Evolutionary conservation across 2,888 invertebrate genomes (phyloP), one percentile per base, ranked within the genome.

Genomic region (Meteorus cinctellus): DNA sequence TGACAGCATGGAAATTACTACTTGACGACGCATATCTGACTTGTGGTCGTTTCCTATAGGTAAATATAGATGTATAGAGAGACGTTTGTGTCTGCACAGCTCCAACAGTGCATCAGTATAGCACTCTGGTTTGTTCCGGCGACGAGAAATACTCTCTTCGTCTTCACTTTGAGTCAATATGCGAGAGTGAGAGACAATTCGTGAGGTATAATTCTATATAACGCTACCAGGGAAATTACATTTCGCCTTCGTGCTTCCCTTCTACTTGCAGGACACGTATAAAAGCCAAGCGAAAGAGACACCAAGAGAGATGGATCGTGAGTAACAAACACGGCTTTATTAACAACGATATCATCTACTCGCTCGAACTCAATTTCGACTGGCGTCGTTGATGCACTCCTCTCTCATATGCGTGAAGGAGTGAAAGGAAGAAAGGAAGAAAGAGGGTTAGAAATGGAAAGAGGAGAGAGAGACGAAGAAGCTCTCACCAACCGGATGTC

Each of bases 1-100:
- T 86, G 87, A 87, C 86, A 87, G 86, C 80, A 84, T 86, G 86
- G 85, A 86, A 88, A 88, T 87, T 87, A 86, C 86, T 82, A 84
- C 84, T 84, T 82, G 83, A 82, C 83, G 81, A 82, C 79, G 82
- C 81, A 78, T 82, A 81, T 83, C 81, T 83, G 76, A 76, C 76
- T 76, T 76, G 55, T 55, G 72, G 72, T 45, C 36, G 69, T 76
- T 76, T 76, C 68, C 72, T 72, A 68, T 55, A 73, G 41, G 24
- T 71, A 34, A 4, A 24, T n/a, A 67, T 72, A 10, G 29, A 55
- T 65, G 65, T 45, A 29, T 34, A 41, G 41, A 41, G 41, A 41
- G 8, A 16, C 29, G 60, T 62, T 34, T 60, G 24, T 72, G 51
- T 36, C 45, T 62, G n/a, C 51, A 34, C 19, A 65, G 36, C 19